Conservation (phyloP, 2,888 invertebrate species). For the Anoncus sp. region DNA sequence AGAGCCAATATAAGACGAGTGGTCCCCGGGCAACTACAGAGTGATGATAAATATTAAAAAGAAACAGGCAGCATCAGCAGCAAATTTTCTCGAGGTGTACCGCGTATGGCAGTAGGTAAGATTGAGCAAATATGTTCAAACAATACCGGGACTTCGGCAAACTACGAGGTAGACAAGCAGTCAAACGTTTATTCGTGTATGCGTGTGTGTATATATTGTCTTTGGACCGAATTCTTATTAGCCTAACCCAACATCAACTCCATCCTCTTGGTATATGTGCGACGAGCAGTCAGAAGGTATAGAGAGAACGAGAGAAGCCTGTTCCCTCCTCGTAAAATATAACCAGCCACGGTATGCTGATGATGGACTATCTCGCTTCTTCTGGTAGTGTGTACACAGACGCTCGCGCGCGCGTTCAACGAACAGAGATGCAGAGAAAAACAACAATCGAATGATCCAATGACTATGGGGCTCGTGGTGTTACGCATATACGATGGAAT, state of each 20-base stretch:
- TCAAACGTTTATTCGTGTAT: slow-evolving; percentile 1
- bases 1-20: slow-evolving; percentile 65
- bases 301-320: too few relatives aligned
- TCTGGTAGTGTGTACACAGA: slow-evolving; percentile 21
- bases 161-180: slow-evolving; percentile 29
- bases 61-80: slow-evolving; percentile 37
- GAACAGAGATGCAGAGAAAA: slow-evolving; percentile 34
- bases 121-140: slow-evolving; percentile 76
- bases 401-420: background rate
- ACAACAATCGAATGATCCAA: slow-evolving; percentile 10
- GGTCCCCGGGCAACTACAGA: slow-evolving; percentile 40
- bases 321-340: slow-evolving; percentile 19
- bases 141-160: slow-evolving; percentile 65
- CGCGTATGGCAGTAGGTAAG: slow-evolving; percentile 31
- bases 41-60: slow-evolving; percentile 19
- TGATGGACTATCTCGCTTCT: slow-evolving; percentile 4
- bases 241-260: slow-evolving; percentile 58
- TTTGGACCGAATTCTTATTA: slow-evolving; percentile 33
- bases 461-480: background rate
- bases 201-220: background rate
- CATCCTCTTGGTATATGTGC: too few relatives aligned
- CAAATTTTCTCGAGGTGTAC: slow-evolving; percentile 65
- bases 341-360: too few relatives aligned
- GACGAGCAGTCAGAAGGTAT: too few relatives aligned
- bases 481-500: slow-evolving; percentile 4